Evolutionary conservation across 2,797 vertebrate species (phyloP), one percentile per base, ranked within the genome.

Genomic region (Taeniopygia guttata): DNA sequence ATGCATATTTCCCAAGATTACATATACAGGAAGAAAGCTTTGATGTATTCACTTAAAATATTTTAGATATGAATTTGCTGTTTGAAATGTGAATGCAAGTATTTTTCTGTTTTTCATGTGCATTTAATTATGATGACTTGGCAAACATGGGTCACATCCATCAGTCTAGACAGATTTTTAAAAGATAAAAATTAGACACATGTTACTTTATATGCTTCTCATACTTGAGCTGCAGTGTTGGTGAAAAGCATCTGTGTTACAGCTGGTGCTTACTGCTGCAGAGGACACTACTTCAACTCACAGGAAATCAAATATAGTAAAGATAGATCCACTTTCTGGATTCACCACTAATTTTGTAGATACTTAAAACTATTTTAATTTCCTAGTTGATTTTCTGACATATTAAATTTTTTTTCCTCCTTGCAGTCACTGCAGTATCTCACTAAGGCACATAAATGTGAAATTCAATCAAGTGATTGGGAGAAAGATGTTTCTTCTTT

Each of bases 361-460:
- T n/a, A 40, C 7, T 70, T 84, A 63, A 92, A 87, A 43, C 26
- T 62, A 36, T 91, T 48, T 43, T 63, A 46, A 23, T 56, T 23
- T 76, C 36, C 30, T 58, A 43, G 26, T 48, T 93, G n/a, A n/a
- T 78, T 94, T 90, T 76, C 42, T 83, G n/a, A 74, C 13, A 34
- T 59, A 38, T 30, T 93, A 20, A 80, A 93, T 21, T 81, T 82
- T 48, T 81, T 81, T 43, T 6, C 26, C 46, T 79, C 70, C 23
- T 94, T 96, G 20, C 87, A 99, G 99, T 98, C 98, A 3, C 97
- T 99, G 66, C 99, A 99, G 96, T 99, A 97, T 96, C 97, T 99
- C 95, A 98, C 96, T 43, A 99, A 99, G 96, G 99, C 99, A 36
- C 98, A 99, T 96, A 99, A 98, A 90, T 99, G 99, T 96, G 98